Evolutionary conservation across 2,113 vertebrate species (phyloP), one percentile per base, ranked within the genome.

Genomic region (Scopus umbretta): DNA sequence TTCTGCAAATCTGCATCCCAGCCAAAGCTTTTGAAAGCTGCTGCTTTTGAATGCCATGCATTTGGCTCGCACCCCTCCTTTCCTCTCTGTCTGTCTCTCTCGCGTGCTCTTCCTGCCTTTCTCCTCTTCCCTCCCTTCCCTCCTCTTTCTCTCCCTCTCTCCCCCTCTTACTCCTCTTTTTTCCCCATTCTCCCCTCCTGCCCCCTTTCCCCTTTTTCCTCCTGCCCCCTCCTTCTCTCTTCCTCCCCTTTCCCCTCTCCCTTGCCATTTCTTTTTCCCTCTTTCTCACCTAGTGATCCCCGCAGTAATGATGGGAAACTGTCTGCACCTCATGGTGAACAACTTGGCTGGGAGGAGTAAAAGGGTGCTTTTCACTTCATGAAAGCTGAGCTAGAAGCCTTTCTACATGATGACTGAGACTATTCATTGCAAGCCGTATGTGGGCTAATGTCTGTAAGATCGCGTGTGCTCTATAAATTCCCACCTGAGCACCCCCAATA

Each of bases 21-120:
- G 97, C 95, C 96, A 97, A 97, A 92, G 94, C 95, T 95, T 97
- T 96, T 97, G 95, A 97, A 97, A 97, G 93, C 95, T 93, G 95
- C 96, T 97, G 68, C 94, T 91, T 96, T 97, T 97, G 97, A 96
- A 94, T 94, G 93, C 94, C 92, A 91, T 88, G 81, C 76, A 34
- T 95, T 96, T 96, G 91, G 96, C 94, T 96, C 93, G 1, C 75
- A 65, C 76, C 71, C 92, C 86, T 92, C 72, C 75, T 82, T 82
- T 85, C 85, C 90, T 90, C 88, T 92, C 81, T 86, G 80, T 94
- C 80, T 90, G 47, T 63, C 70, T 94, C 66, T 82, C 86, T 62
- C 25, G 19, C 21, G 8, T 65, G 49, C 67, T 62, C 72, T 36
- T 80, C 42, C 50, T 70, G 72, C 53, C 67, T 49, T 56, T 58